Percentiles rank a stretch among this genome's conserved stretches.
phyloP scores from a whole-genome alignment of 2,797 vertebrate genomes.

The Chelmon rostratus region DNA sequence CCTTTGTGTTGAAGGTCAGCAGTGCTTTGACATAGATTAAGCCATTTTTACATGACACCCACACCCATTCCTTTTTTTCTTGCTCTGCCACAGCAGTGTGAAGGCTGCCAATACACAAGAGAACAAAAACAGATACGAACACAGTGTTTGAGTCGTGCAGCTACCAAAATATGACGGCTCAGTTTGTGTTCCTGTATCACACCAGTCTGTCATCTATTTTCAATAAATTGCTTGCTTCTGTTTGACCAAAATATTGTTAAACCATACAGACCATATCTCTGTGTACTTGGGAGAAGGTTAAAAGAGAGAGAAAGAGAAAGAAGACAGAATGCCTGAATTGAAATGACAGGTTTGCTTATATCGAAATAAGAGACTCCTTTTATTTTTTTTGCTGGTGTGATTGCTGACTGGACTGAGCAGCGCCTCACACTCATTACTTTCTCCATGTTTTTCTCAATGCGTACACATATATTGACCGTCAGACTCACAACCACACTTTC shows the following conservation, averaged over 20 bases:
- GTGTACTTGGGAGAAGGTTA: constrained; percentile 13
- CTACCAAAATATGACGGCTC: constrained; percentile 48
- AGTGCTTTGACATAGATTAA: constrained; percentile 16
- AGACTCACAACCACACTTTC: neutral
- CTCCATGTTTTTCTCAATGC: neutral
- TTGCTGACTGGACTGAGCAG: constrained; percentile 10
- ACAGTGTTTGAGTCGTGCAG: constrained; percentile 32
- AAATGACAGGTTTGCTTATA: constrained; percentile 47
- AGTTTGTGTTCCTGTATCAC: constrained; percentile 34
- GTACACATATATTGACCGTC: neutral
- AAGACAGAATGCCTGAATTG: constrained; percentile 16
- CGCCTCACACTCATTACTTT: constrained; percentile 12
- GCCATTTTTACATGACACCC: constrained; percentile 4
- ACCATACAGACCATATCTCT: constrained; percentile 37
- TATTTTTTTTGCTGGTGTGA: neutral
- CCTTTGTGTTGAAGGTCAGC: constrained; percentile 21
- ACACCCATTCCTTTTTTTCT: constrained; percentile 1
- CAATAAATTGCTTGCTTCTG: constrained; percentile 52
- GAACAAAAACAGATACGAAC: constrained; percentile 43
- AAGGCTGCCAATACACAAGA: constrained; percentile 18
- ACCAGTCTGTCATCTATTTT: constrained; percentile 49
- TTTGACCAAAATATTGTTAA: constrained; percentile 47
- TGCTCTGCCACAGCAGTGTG: constrained; percentile 18
- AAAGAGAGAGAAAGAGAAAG: constrained; percentile 19
- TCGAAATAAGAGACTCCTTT: constrained; percentile 16